A percentile compares a stretch with the other conserved stretches of the same genome.
phyloP scores from a whole-genome alignment of 2,113 vertebrate species.

The Symphodus melops region DNA sequence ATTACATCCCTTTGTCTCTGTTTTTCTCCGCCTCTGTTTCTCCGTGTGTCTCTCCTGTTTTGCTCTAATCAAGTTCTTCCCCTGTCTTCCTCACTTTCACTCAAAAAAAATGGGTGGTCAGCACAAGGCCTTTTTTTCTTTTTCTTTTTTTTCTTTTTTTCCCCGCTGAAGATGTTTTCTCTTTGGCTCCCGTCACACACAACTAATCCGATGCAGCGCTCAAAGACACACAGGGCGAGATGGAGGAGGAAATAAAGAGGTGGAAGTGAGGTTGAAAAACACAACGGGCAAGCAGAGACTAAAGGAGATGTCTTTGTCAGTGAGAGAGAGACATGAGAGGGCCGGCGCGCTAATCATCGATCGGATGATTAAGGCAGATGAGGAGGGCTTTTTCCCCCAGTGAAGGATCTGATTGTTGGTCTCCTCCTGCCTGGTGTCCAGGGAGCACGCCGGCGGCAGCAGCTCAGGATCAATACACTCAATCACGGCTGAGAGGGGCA shows the following conservation, averaged over 20 bases:
- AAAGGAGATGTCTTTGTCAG: slow-evolving; percentile 86
- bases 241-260: slow-evolving; percentile 60
- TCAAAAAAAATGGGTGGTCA: slow-evolving; percentile 44
- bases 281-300: slow-evolving; percentile 49
- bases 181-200: slow-evolving; percentile 8
- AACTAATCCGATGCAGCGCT: neutral
- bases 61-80: slow-evolving; percentile 51
- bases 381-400: slow-evolving; percentile 92
- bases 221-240: slow-evolving; percentile 10
- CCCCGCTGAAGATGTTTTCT: slow-evolving; percentile 19
- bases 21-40: slow-evolving; percentile 7
- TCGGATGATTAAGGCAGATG: slow-evolving; percentile 97
- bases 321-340: slow-evolving; percentile 82
- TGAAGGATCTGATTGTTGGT: slow-evolving; percentile 94
- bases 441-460: slow-evolving; percentile 71
- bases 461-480: slow-evolving; percentile 92
- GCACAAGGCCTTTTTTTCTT: slow-evolving; percentile 43
- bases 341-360: slow-evolving; percentile 92
- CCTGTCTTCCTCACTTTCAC: slow-evolving; percentile 47
- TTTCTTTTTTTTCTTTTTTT: too few relatives aligned
- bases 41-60: slow-evolving; percentile 8
- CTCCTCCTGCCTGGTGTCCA: slow-evolving; percentile 85
- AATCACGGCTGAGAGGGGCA: slow-evolving; percentile 90
- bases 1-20: slow-evolving; percentile 56
- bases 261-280: slow-evolving; percentile 58